phyloP scores from a whole-genome alignment of 35 echinoderm and acorn worm genomes.

The Ptychodera flava region DNA sequence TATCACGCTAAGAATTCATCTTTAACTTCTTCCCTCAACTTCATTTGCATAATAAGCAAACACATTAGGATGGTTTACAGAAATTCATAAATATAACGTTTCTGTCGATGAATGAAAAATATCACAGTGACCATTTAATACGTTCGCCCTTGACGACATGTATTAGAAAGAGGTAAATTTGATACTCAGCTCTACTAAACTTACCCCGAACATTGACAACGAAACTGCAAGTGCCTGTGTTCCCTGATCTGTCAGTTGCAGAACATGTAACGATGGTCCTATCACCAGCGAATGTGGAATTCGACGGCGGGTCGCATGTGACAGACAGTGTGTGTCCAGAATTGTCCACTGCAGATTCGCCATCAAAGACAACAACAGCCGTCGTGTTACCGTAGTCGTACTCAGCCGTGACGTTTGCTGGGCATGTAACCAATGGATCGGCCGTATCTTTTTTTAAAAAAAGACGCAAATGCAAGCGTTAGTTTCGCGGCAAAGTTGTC shows the following conservation, averaged over 20 bases:
- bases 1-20: too few species aligned
- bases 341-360: slow-evolving; percentile 15
- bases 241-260: slow-evolving; percentile 19
- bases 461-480: background rate
- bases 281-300: slow-evolving; percentile 13
- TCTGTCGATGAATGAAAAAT: too few species aligned
- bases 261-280: slow-evolving; percentile 16
- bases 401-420: background rate
- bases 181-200: too few species aligned
- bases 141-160: too few species aligned
- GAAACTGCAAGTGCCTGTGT: slow-evolving; percentile 9
- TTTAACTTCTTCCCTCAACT: too few species aligned
- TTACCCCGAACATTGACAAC: slow-evolving; percentile 24
- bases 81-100: too few species aligned
- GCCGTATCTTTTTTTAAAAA: background rate
- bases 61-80: too few species aligned
- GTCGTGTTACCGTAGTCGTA: background rate
- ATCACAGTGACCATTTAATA: too few species aligned
- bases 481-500: background rate
- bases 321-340: background rate
- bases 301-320: slow-evolving; percentile 12
- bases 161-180: too few species aligned
- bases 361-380: background rate
- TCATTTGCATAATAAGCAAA: too few species aligned
- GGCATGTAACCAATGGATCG: background rate